Percentiles rank a stretch among this genome's conserved stretches.
These are phyloP conservation scores for Istiophorus platypterus DNA, from an alignment of 2,113 vertebrate species.

Conservation along the genomic window DNA sequence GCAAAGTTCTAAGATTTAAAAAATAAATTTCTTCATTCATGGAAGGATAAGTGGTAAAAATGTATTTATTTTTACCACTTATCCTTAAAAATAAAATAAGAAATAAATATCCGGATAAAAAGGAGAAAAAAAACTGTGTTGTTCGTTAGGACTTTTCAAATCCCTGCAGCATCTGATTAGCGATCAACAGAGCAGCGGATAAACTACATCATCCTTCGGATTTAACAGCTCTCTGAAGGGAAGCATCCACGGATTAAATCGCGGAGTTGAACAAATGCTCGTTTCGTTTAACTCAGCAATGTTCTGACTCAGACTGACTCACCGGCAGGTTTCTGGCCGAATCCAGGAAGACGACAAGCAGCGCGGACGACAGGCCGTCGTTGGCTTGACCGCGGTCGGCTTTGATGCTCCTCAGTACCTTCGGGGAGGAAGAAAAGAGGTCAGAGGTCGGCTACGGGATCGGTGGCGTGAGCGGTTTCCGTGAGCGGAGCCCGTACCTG, in stretches of 20 bases:
- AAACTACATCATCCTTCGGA: not conserved
- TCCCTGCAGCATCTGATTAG: not conserved
- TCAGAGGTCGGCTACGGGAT: not conserved
- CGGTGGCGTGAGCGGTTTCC: too few species aligned
- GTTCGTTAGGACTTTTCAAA: not conserved
- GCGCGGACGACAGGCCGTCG: slow-evolving; percentile 92
- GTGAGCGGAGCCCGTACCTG: slow-evolving; percentile 81
- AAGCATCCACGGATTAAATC: too few species aligned
- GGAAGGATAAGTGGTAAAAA: not conserved
- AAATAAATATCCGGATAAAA: too few species aligned
- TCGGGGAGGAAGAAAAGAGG: not conserved
- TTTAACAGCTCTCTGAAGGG: not conserved
- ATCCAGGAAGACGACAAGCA: slow-evolving; percentile 95
- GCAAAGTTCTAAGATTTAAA: too few species aligned
- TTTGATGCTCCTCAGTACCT: slow-evolving; percentile 90
- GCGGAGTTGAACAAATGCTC: too few species aligned
- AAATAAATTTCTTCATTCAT: not conserved
- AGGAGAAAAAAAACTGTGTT: too few species aligned
- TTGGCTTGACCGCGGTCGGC: slow-evolving; percentile 90
- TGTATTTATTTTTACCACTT: too few species aligned
- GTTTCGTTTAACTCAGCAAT: not conserved
- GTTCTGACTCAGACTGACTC: slow-evolving; percentile 73
- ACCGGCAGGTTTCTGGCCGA: slow-evolving; percentile 95
- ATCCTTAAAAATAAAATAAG: too few species aligned
- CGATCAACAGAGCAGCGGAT: not conserved